Conservation (phyloP, 2,888 invertebrate species). For the Marronus borbonicus region DNA sequence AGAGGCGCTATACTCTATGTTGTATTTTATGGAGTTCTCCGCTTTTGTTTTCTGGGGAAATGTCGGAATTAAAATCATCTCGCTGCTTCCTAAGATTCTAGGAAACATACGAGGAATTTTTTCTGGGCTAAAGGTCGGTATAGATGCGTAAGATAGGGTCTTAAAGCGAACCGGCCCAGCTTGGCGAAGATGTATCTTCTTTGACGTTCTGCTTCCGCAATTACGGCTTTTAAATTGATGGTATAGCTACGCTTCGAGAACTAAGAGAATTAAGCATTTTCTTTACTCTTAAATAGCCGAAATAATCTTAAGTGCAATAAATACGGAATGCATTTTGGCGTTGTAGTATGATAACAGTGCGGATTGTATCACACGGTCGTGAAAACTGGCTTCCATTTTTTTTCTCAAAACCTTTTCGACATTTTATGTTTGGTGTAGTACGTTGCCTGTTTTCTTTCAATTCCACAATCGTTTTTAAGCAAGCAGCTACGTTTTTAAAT, state of each 20-base stretch:
- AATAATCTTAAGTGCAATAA: no score
- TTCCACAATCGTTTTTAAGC: no score
- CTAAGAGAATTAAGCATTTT: no score
- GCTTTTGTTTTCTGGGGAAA: neutral
- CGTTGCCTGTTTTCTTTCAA: no score
- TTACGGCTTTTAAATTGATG: constrained; percentile 49
- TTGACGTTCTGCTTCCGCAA: constrained; percentile 54
- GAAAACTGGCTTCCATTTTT: no score
- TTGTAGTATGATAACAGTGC: no score
- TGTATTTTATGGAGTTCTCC: neutral
- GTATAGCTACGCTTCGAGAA: neutral
- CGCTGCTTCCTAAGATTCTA: neutral
- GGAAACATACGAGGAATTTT: neutral
- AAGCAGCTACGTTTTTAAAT: no score
- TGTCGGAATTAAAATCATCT: neutral
- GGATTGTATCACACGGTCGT: no score
- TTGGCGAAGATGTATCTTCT: constrained; percentile 51
- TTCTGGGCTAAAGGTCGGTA: constrained; percentile 49
- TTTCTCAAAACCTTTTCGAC: no score
- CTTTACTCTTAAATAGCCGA: no score
- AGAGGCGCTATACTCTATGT: neutral
- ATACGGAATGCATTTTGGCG: no score
- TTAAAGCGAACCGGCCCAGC: constrained; percentile 50
- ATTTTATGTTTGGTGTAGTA: no score
- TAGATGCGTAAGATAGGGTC: constrained; percentile 53